Evolutionary conservation across 2,797 vertebrate genomes (phyloP), one percentile per base, ranked within the genome.

Genomic region (Sandelia bainsii): DNA sequence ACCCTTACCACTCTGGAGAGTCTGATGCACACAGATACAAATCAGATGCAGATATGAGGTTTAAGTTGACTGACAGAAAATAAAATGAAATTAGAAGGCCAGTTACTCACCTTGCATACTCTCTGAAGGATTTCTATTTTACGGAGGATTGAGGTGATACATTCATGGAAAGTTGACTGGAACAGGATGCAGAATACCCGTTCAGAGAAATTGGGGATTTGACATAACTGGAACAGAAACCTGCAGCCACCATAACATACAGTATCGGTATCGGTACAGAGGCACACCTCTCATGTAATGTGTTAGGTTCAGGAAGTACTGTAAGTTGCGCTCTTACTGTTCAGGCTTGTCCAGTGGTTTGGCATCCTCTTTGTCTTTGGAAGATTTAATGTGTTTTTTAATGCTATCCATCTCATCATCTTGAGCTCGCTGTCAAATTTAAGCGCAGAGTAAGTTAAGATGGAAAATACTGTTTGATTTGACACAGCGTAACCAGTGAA

Each of bases 331-430:
- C 57, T 67, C 96, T 96, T 95, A 99, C 98, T 99, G 98, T 88
- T 99, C 98, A 4, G 98, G 98, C 78, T 99, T 99, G 91, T 99
- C 98, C 90, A 99, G 90, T 37, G 96, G 96, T 81, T 97, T 99
- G 66, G 94, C 77, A 0, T 95, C 93, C 67, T 96, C 95, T 77
- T 97, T 98, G 86, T 96, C 96, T 92, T 95, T 95, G 66, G 94
- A 93, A 22, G 97, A 92, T 57, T 97, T 96, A 27, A 96, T 89
- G 50, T 99, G 97, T 75, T 97, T 98, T 79, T 94, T 93, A 77
- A 99, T 98, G 91, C 96, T 95, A 54, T 96, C 97, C 87, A 97
- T 90, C 91, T 99, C 98, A 61, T 99, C 97, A 57, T 93, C 91
- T 77, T 98, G 97, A 69, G 96, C 98, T 94, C 97, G 95, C 98